Base-by-base conservation (phyloP, 2,113 vertebrate species). In the Bostrychus sinensis region DNA sequence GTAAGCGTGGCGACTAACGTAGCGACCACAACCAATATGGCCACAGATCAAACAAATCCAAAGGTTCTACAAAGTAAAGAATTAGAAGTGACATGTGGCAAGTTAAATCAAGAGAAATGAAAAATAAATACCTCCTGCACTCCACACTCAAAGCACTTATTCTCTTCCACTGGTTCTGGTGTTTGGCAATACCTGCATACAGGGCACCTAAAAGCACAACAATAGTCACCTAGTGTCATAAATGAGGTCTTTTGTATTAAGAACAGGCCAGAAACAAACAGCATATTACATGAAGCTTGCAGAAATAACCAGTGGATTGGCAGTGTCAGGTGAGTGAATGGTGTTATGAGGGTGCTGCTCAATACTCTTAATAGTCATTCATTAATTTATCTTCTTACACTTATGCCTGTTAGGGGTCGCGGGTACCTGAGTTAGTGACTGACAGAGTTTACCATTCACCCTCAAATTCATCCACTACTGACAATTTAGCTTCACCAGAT, bases 1-100 rank as follows among this genome's bases (percentile, higher is more conserved):
- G 88, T 98, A 96, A 1, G 97, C 97, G 1, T 99, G 97, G 5
- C 95, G 95, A 37, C 97, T 98, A 3, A 98, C 94, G 1, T 98
- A 98, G 11, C 97, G 95, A 0, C 97, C 97, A 0, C 97, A 99
- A 16, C 97, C 97, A 14, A 98, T 98, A 88, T 99, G 97, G 0
- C 97, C 97, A 0, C 97, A 99, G 73, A 99, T 98, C 66, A 99
- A 86, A 62, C 97, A 98, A 73, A 98, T 98, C 97, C 97, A 99
- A 62, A 99, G 92, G 82, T 99, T 99, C 97, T 99, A 16, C 25
- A 36, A 32, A 8, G 3, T 1, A 3, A 11, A 22, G 23, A 42
- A 17, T 17, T 2, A 17, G 1, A 5, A 23, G 16, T n/a, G 5
- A 6, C 11, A 6, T 9, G 7, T 10, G 19, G 4, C 17, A 19